Evolutionary conservation across 2,797 vertebrate genomes (phyloP), one percentile per base, ranked within the genome.

Genomic region (Coccyzus lansbergi): DNA sequence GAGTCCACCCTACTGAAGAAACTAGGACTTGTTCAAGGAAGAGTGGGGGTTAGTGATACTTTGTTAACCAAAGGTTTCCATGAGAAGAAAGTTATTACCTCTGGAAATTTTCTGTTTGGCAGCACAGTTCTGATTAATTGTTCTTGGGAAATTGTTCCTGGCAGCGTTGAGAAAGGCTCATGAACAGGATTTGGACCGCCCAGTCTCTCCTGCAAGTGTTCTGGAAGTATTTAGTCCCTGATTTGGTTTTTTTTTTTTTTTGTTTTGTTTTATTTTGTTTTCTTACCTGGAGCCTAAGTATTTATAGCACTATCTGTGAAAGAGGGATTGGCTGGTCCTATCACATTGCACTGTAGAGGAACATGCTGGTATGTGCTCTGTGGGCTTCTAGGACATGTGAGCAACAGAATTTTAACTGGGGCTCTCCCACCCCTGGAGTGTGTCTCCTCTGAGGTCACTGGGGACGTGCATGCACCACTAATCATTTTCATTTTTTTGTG

Each of bases 341-440:
- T 42, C n/a, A 49, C 0, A 0, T 44, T 80, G 40, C 28, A 40
- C 29, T 1, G 1, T 18, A 25, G 52, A 42, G 49, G 5, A 15
- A 49, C 49, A 12, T 0, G 0, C 34, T 62, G 40, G 12, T 38
- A 11, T 34, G 18, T 7, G 26, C 24, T 51, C 29, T 49, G 15
- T 48, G 71, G 62, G 59, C 18, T 72, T 46, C 46, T n/a, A 26
- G 68, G 22, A 29, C 28, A 6, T 1, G 3, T 11, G 36, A 26
- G 25, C 8, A 1, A 9, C 9, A 68, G 20, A 31, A 29, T 14
- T 29, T 74, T 70, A 59, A 18, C 22, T 59, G 59, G 1, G 24
- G 2, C 26, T 67, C 44, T 85, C 51, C 48, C 29, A 67, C 4
- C 15, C 34, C 55, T 42, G 34, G 3, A 17, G 3, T 55, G 34